phyloP scores from a whole-genome alignment of 2,888 invertebrate species.

The Keiferia lycopersicella region DNA sequence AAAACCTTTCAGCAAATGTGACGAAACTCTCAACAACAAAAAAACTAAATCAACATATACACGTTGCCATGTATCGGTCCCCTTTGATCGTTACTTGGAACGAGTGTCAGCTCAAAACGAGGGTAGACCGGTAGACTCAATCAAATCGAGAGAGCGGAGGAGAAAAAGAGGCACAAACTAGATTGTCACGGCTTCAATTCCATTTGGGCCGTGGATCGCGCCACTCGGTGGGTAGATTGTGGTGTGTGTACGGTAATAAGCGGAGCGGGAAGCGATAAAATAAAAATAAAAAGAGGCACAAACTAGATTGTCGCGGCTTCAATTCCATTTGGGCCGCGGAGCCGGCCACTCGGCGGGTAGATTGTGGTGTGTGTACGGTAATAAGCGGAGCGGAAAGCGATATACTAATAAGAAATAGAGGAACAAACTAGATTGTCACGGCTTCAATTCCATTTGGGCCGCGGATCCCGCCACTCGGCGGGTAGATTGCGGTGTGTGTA shows the following conservation, averaged over 20 bases:
- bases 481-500: slow-evolving; percentile 34
- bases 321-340: slow-evolving; percentile 64
- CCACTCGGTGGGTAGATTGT: slow-evolving; percentile 36
- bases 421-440: slow-evolving; percentile 37
- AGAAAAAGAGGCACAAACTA: slow-evolving; percentile 67
- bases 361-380: slow-evolving; percentile 31
- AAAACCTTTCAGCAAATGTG: neutral
- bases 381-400: slow-evolving; percentile 37
- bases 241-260: slow-evolving; percentile 28
- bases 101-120: slow-evolving; percentile 51
- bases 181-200: slow-evolving; percentile 75
- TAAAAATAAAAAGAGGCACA: neutral
- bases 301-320: slow-evolving; percentile 53
- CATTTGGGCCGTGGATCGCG: slow-evolving; percentile 53
- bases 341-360: slow-evolving; percentile 35
- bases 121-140: slow-evolving; percentile 62
- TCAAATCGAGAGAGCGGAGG: slow-evolving; percentile 58
- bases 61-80: neutral
- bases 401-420: neutral
- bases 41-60: neutral
- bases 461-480: slow-evolving; percentile 35
- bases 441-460: slow-evolving; percentile 72
- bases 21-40: slow-evolving; percentile 5
- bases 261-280: slow-evolving; percentile 34
- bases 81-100: slow-evolving; percentile 41